Base-by-base conservation (phyloP, 2,888 invertebrate species). In the Endomychus coccineus region DNA sequence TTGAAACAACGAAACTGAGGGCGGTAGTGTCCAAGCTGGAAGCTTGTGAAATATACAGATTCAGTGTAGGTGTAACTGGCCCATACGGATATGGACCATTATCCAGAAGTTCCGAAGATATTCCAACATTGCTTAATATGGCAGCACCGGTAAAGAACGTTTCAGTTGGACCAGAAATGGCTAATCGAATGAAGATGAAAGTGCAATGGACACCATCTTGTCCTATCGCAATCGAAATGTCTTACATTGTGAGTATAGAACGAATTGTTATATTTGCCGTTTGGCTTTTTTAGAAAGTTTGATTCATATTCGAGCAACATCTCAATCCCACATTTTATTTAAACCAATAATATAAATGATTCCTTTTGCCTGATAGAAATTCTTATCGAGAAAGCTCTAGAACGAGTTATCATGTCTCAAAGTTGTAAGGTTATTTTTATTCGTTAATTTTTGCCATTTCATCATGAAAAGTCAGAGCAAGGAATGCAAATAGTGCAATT, bases 151-250 rank as follows among this genome's bases (percentile, higher is more conserved):
- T 88, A 1, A 82, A 79, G 55, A 71, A 75, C 42, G 58, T 88
- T 2, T 65, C 61, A 10, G 78, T 78, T 4, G 57, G 46, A 2
- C 48, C 61, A 4, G 55, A 63, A 31, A 50, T 45, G 2, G 50
- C 61, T 10, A 54, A 61, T 42, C 62, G 62, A 4, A 60, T 67
- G 11, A 58, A 65, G 11, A 73, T 87, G 66, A 66, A 68, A 14
- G 73, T 88, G 1, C 64, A 70, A 10, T 88, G 88, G 87, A 71
- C 73, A 24, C 76, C 85, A 0, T 80, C 79, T 35, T 89, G 89
- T 60, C 70, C 71, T 1, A 60, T 62, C 4, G 59, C 71, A 21
- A 59, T 61, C 6, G 62, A 67, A 22, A 61, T 74, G 19, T 71
- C 71, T 3, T 85, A 83, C 50, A 72, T 72, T 55, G 82, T 83